phyloP scores from a whole-genome alignment of 2,113 vertebrate species.

The Microcebus jonahi region DNA sequence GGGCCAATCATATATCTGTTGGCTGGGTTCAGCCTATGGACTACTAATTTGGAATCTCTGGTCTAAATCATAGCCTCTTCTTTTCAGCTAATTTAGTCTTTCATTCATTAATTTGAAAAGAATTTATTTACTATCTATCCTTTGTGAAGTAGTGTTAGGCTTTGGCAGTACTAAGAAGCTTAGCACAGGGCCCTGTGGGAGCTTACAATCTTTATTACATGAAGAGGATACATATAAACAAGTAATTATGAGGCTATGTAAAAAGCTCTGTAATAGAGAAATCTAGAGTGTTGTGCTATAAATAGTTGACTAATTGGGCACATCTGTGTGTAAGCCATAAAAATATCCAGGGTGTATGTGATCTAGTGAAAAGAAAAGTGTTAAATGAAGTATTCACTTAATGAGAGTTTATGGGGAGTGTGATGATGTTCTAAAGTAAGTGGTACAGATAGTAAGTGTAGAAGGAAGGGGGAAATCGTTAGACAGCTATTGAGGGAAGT shows the following conservation, averaged over 20 bases:
- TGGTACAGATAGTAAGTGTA: not conserved
- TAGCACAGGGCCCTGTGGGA: not conserved
- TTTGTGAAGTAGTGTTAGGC: not conserved
- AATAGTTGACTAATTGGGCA: not conserved
- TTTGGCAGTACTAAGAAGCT: not conserved
- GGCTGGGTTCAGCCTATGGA: not conserved
- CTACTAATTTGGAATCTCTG: not conserved
- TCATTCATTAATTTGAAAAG: constrained; percentile 34
- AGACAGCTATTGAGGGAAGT: not conserved
- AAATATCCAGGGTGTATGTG: not conserved
- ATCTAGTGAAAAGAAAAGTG: not conserved
- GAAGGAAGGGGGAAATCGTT: not conserved
- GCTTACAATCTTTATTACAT: constrained; percentile 19
- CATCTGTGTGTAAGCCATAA: not conserved
- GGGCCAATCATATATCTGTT: not conserved
- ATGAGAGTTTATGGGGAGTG: not conserved
- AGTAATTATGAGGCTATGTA: not conserved
- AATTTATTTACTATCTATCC: not conserved
- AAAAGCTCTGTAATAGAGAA: constrained; percentile 24
- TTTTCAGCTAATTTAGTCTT: constrained; percentile 13
- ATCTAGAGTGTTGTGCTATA: not conserved
- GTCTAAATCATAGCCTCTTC: not conserved
- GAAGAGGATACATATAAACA: not conserved
- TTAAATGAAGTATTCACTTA: not conserved
- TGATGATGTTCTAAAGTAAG: not conserved